Evolutionary conservation across 1,140 invertebrate species (phyloP).

Genomic region (Zaprionus ornatus): DNA sequence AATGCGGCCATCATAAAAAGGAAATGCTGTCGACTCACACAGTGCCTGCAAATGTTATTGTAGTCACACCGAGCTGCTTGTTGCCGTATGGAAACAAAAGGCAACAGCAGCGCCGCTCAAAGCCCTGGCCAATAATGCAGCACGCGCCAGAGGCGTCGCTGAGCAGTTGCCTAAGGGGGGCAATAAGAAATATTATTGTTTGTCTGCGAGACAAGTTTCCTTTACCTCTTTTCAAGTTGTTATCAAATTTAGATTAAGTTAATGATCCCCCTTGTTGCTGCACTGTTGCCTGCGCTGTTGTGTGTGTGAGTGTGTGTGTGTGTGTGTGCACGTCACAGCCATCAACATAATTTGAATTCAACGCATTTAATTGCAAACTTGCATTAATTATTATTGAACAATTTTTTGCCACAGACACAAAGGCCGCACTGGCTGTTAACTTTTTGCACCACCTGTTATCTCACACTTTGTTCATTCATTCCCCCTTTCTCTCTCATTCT

Average conservation of each 20-base stretch:
- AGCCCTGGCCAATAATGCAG: conserved; percentile 63
- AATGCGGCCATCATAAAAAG: conserved; percentile 81
- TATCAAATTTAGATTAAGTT: neutral
- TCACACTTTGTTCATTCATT: neutral
- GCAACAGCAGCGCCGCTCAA: conserved; percentile 55
- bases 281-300: conserved; percentile 1
- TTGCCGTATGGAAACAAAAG: conserved; percentile 65
- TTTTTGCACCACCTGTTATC: conserved; percentile 51
- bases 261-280: neutral
- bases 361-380: conserved; percentile 81
- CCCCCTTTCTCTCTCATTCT: neutral
- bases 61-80: conserved; percentile 25
- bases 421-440: conserved; percentile 29
- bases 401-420: conserved; percentile 48
- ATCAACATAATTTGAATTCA: conserved; percentile 79
- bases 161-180: neutral
- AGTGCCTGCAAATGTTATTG: conserved; percentile 68
- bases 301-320: neutral
- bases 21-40: conserved; percentile 75
- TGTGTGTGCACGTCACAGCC: conserved; percentile 28
- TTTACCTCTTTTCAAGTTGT: neutral
- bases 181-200: neutral
- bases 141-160: conserved; percentile 11
- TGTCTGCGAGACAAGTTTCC: neutral
- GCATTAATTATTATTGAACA: conserved; percentile 79